These are phyloP conservation scores for Cotesia typhae DNA, from an alignment of 1,140 invertebrate genomes.

Conservation along the genomic window DNA sequence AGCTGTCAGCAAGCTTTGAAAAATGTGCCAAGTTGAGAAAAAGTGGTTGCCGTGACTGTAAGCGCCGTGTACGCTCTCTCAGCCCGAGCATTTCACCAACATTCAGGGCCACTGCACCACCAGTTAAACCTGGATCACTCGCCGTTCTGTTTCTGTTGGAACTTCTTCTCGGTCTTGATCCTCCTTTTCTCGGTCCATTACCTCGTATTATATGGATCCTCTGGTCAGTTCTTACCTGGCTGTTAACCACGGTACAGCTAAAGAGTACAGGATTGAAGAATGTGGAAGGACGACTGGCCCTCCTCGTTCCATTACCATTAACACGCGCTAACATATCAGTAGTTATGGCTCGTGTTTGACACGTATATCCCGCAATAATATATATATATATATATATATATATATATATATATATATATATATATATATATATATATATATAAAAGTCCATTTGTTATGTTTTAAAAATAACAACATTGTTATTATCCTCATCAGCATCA, in stretches of 20 bases:
- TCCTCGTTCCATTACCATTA: slow-evolving; percentile 39
- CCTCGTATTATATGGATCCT: slow-evolving; percentile 32
- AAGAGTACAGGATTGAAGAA: slow-evolving; percentile 43
- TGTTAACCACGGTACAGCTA: slow-evolving; percentile 42
- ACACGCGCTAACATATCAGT: slow-evolving; percentile 38
- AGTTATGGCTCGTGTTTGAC: slow-evolving; percentile 24
- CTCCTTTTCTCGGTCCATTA: slow-evolving; percentile 36
- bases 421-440: no score
- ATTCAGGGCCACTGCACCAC: slow-evolving; percentile 2
- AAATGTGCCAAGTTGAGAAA: slow-evolving; percentile 60
- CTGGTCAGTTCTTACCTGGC: slow-evolving; percentile 38
- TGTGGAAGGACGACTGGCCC: slow-evolving; percentile 41
- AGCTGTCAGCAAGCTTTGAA: slow-evolving; percentile 59
- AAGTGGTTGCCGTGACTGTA: slow-evolving; percentile 51
- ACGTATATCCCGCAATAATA: neutral
- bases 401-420: no score
- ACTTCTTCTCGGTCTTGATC: slow-evolving; percentile 12
- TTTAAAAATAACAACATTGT: no score
- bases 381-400: neutral
- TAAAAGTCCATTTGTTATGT: no score
- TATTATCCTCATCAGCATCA: no score
- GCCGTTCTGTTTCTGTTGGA: neutral
- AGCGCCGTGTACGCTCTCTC: slow-evolving; percentile 47
- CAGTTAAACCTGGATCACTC: slow-evolving; percentile 2
- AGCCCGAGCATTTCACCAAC: slow-evolving; percentile 5